phyloP scores from a whole-genome alignment of 2,113 vertebrate species.

The Xiphophorus couchianus region DNA sequence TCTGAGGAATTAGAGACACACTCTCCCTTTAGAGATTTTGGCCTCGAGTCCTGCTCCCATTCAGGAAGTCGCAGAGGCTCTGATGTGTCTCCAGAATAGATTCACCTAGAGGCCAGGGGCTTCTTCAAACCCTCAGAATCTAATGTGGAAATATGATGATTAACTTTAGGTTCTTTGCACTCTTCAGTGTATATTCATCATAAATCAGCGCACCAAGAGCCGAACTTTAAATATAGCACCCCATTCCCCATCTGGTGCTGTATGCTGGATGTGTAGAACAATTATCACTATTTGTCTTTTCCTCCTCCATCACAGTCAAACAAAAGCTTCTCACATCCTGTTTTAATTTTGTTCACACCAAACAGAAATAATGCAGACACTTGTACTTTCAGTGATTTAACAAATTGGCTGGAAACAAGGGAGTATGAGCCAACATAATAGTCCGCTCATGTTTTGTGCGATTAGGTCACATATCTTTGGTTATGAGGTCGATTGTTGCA shows the following conservation, averaged over 20 bases:
- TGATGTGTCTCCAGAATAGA: slow-evolving; percentile 69
- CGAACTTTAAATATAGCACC: slow-evolving; percentile 33
- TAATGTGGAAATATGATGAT: slow-evolving; percentile 24
- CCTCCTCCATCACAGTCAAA: slow-evolving; percentile 14
- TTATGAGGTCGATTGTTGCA: slow-evolving; percentile 54
- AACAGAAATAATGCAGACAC: slow-evolving; percentile 16
- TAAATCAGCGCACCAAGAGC: slow-evolving; percentile 32
- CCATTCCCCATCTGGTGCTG: slow-evolving; percentile 35
- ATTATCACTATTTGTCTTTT: slow-evolving; percentile 24
- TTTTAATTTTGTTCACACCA: slow-evolving; percentile 9
- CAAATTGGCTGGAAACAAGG: slow-evolving; percentile 41
- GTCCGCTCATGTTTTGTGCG: slow-evolving; percentile 34
- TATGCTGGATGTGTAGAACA: slow-evolving; percentile 20
- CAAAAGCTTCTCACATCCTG: slow-evolving; percentile 2
- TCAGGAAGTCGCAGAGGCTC: slow-evolving; percentile 70
- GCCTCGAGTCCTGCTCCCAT: slow-evolving; percentile 60
- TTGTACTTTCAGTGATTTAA: slow-evolving; percentile 32
- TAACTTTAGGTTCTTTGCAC: slow-evolving; percentile 21
- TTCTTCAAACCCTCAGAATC: slow-evolving; percentile 32
- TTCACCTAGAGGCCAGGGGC: slow-evolving; percentile 31
- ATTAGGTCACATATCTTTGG: slow-evolving; percentile 59
- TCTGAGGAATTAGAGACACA: slow-evolving; percentile 60
- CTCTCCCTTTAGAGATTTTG: slow-evolving; percentile 66
- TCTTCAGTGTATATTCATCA: slow-evolving; percentile 26
- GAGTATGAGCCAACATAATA: slow-evolving; percentile 28